phyloP scores from a whole-genome alignment of 2,797 vertebrate species.

The Xerus rutilus region DNA sequence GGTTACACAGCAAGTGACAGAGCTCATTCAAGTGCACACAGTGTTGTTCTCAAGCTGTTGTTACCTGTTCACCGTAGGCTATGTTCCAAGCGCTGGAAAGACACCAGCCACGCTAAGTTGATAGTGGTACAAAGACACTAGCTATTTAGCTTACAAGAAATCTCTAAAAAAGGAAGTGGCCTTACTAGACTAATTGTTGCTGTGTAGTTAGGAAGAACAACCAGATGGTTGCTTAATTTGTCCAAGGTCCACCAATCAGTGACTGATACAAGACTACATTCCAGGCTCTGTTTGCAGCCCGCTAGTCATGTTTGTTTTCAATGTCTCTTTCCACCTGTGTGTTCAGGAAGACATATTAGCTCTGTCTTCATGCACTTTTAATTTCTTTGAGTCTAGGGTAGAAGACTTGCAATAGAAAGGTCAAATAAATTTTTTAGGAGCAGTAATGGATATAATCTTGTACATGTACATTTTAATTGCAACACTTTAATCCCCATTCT shows the following conservation, averaged over 20 bases:
- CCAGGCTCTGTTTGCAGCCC: fast-evolving
- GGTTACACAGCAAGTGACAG: not conserved
- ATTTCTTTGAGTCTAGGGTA: constrained; percentile 23
- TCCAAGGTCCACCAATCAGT: not conserved
- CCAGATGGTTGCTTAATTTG: not conserved
- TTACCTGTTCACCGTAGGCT: not conserved
- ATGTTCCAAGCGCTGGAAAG: not conserved
- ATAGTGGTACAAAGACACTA: not conserved
- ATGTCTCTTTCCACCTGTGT: not conserved
- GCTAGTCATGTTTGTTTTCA: no score
- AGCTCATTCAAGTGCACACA: not conserved
- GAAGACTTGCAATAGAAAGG: constrained; percentile 25
- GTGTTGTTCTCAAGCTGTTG: not conserved
- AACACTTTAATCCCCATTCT: constrained; percentile 50
- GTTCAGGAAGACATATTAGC: not conserved
- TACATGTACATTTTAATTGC: constrained; percentile 67
- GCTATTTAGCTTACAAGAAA: not conserved
- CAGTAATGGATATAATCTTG: constrained; percentile 49
- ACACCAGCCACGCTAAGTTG: no score
- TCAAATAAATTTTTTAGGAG: constrained; percentile 63
- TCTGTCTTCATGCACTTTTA: not conserved
- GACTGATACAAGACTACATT: not conserved
- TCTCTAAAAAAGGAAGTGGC: not conserved
- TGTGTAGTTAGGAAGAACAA: not conserved
- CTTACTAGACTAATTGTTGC: not conserved